Evolutionary conservation across 2,797 vertebrate species (phyloP), one percentile per base, ranked within the genome.

Genomic region (Menidia menidia): DNA sequence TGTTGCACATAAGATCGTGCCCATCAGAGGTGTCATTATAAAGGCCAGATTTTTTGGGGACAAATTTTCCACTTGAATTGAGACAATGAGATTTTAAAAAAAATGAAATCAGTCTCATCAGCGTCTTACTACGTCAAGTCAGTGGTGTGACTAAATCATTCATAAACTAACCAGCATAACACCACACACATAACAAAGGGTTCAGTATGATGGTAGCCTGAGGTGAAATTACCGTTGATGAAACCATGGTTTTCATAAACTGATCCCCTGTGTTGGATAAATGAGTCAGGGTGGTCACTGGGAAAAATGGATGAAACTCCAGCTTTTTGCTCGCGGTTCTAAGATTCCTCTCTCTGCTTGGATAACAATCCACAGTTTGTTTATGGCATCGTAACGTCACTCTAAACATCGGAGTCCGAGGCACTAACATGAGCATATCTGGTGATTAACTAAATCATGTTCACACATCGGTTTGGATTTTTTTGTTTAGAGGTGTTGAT

Each of bases 321-420:
- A 35, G 47, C 12, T 25, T 66, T 64, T 66, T 66, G 51, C 66
- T 64, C 72, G 44, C 48, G 39, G 2, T 32, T 33, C 10, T 62
- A 43, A 60, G 39, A 19, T 52, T 59, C 51, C 42, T 53, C 52
- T 25, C 50, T 1, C 16, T 35, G 10, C n/a, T 60, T n/a, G 5
- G 18, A 4, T 18, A 7, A 10, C 2, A 39, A 39, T 39, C 35
- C 47, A 55, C 48, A 25, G 48, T 57, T 25, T 50, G 39, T 81
- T 80, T 71, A 80, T 31, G 19, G 41, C 33, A 32, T 19, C 33
- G 13, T 42, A 82, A 84, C 71, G 63, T 73, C 56, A 60, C 35
- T 6, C 19, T 9, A 60, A 61, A 42, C 48, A 31, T 59, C 58
- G 15, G 60, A 69, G 73, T 57, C 54, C 9, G 12, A 19, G 32